phyloP scores from a whole-genome alignment of 1,140 invertebrate species.

The Berghia stephanieae region DNA sequence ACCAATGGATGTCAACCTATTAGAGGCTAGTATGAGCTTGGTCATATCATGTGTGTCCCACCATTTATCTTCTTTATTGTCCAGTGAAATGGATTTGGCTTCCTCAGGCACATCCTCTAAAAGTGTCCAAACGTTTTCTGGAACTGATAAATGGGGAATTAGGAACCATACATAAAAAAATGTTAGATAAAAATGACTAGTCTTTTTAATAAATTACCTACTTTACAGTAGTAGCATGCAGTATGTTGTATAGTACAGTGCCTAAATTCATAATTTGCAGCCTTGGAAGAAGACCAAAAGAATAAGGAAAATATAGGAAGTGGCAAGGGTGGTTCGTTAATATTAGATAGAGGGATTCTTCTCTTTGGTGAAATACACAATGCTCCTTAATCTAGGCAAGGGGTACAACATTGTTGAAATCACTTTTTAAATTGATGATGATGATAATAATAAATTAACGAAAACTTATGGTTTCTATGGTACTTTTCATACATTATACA shows the following conservation, averaged over 20 bases:
- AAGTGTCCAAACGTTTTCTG: constrained; percentile 65
- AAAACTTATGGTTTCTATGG: too few species aligned
- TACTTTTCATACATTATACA: too few species aligned
- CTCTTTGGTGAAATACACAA: too few species aligned
- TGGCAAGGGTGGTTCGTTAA: too few species aligned
- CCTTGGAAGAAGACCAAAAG: background rate
- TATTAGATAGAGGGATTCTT: too few species aligned
- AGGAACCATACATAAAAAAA: background rate
- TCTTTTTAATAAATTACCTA: background rate
- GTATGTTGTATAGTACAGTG: background rate
- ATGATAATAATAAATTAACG: too few species aligned
- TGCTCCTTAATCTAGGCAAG: too few species aligned
- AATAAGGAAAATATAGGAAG: too few species aligned
- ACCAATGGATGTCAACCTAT: constrained; percentile 76
- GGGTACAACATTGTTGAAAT: too few species aligned
- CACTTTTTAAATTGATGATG: too few species aligned
- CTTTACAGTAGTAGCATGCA: background rate
- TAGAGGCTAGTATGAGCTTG: constrained; percentile 83
- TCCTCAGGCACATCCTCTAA: constrained; percentile 78
- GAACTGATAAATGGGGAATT: background rate
- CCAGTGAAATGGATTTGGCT: constrained; percentile 70
- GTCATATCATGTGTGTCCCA: constrained; percentile 85
- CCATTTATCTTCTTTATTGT: constrained; percentile 80
- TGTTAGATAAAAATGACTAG: background rate
- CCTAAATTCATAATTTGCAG: background rate